Percentiles rank a stretch among this genome's conserved stretches.
phyloP scores from a whole-genome alignment of 2,797 vertebrate genomes.

The Poecile montanus region DNA sequence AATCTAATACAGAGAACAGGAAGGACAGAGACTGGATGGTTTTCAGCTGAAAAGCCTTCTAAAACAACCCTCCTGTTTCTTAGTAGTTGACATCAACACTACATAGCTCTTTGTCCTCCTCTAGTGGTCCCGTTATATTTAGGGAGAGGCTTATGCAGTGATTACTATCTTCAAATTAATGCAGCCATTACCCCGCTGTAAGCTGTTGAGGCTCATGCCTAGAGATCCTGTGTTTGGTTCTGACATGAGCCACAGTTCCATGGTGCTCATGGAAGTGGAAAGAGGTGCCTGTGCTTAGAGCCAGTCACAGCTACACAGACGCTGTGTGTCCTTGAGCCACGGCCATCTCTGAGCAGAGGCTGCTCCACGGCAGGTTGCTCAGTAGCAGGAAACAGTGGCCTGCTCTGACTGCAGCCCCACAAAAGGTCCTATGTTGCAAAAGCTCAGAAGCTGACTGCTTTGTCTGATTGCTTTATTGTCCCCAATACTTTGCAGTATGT shows the following conservation, averaged over 20 bases:
- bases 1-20: constrained; percentile 42
- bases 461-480: background rate
- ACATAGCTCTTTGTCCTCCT: constrained; percentile 58
- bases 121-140: constrained; percentile 24
- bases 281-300: rapidly evolving
- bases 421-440: background rate
- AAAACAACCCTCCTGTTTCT: background rate
- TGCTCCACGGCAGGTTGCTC: background rate
- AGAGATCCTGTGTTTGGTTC: background rate
- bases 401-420: background rate
- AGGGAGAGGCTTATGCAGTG: background rate
- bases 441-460: background rate
- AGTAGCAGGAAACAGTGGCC: background rate
- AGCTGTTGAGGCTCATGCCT: background rate
- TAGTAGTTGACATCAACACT: background rate
- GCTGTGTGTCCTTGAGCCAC: rapidly evolving
- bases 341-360: background rate
- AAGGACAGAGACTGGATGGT: background rate
- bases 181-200: background rate
- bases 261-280: background rate
- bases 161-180: background rate
- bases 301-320: background rate
- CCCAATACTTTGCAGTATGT: background rate
- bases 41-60: constrained; percentile 13
- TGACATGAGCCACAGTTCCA: background rate